A percentile compares a stretch with the other conserved stretches of the same genome.
These are phyloP conservation scores for Hirtodrosophila alboralis DNA, from an alignment of 2,888 invertebrate species.

Conservation along the genomic window DNA sequence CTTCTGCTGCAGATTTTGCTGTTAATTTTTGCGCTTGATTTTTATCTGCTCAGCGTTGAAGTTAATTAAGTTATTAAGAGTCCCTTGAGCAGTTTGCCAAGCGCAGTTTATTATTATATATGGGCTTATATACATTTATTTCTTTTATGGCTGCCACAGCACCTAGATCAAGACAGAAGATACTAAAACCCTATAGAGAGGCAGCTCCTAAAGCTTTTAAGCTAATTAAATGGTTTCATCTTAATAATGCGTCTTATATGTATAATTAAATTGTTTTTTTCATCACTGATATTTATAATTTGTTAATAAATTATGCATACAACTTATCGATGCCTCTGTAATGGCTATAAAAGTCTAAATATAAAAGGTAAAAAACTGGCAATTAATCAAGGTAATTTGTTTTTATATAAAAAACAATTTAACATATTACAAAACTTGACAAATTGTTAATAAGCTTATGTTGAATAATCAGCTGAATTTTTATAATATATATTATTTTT, in stretches of 20 bases:
- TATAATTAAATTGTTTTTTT: conserved; percentile 10
- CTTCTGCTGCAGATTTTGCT: conserved; percentile 43
- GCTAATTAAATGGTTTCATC: conserved; percentile 59
- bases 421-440: too few relatives aligned
- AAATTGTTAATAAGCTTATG: too few relatives aligned
- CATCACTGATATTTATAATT: conserved; percentile 18
- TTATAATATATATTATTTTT: too few relatives aligned
- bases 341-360: too few relatives aligned
- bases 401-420: too few relatives aligned
- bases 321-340: too few relatives aligned
- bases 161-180: conserved; percentile 69
- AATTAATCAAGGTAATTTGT: too few relatives aligned
- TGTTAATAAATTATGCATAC: conserved; percentile 20
- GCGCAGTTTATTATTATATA: conserved; percentile 41
- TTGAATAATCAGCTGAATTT: too few relatives aligned
- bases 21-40: conserved; percentile 72
- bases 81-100: conserved; percentile 39
- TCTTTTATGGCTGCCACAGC: conserved; percentile 55
- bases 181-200: conserved; percentile 39
- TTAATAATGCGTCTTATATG: conserved; percentile 30
- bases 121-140: conserved; percentile 22
- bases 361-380: too few relatives aligned
- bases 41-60: conserved; percentile 58
- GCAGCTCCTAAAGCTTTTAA: conserved; percentile 55
- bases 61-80: conserved; percentile 75